Evolutionary conservation across 2,113 vertebrate genomes (phyloP).

Genomic region (Rhinoderma darwinii): DNA sequence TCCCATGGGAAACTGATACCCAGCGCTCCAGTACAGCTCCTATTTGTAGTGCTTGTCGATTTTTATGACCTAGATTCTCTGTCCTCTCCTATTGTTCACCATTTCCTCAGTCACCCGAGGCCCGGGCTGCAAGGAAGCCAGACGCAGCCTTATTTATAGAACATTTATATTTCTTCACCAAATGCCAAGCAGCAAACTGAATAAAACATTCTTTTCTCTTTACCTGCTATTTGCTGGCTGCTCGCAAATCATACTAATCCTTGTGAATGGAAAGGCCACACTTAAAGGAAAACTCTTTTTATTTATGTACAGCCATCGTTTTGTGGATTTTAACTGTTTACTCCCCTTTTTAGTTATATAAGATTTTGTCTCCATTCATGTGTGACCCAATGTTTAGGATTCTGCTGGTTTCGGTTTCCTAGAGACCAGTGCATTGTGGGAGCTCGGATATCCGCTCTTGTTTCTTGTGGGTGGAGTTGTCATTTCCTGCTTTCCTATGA

Average conservation of each 20-base stretch:
- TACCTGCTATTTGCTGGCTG: background rate
- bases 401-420: too few relatives aligned
- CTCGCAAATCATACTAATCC: background rate
- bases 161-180: constrained; percentile 1
- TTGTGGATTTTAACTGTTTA: too few relatives aligned
- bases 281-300: background rate
- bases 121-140: constrained; percentile 25
- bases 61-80: constrained; percentile 43
- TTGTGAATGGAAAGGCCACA: background rate
- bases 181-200: constrained; percentile 33
- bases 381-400: too few relatives aligned
- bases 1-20: constrained; percentile 2
- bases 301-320: too few relatives aligned
- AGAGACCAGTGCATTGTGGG: too few relatives aligned
- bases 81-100: constrained; percentile 36
- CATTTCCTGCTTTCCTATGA: too few relatives aligned
- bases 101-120: constrained; percentile 46
- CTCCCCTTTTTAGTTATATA: too few relatives aligned
- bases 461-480: too few relatives aligned
- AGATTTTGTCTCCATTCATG: too few relatives aligned
- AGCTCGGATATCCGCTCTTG: too few relatives aligned
- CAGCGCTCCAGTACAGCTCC: background rate
- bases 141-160: constrained; percentile 37
- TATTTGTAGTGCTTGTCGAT: constrained; percentile 12
- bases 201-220: background rate